phyloP scores from a whole-genome alignment of 1,140 invertebrate species.

The Drosophila mojavensis region DNA sequence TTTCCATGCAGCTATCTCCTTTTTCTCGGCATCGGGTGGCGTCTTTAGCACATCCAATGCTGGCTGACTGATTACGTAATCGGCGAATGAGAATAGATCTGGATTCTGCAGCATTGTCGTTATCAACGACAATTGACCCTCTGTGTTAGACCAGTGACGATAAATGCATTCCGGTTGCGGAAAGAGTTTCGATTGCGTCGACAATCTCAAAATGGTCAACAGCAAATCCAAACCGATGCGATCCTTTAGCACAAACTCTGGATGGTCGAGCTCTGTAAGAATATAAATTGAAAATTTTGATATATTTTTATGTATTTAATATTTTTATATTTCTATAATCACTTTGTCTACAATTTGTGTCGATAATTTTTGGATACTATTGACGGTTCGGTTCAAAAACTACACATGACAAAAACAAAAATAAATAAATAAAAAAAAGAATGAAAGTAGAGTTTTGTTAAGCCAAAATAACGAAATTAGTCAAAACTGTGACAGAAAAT shows the following conservation, averaged over 20 bases:
- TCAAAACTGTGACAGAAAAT: too few relatives aligned
- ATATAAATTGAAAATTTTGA: conserved; percentile 15
- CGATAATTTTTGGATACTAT: too few relatives aligned
- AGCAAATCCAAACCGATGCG: conserved; percentile 92
- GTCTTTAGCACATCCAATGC: conserved; percentile 95
- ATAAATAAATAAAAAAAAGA: too few relatives aligned
- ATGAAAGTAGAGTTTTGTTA: too few relatives aligned
- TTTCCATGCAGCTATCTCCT: conserved; percentile 96
- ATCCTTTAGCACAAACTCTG: conserved; percentile 94
- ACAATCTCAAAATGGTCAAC: conserved; percentile 91
- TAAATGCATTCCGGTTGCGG: conserved; percentile 94
- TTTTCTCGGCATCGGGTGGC: conserved; percentile 95
- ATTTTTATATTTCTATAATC: neutral
- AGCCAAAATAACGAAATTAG: too few relatives aligned
- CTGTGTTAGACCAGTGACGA: conserved; percentile 95
- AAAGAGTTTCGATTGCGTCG: conserved; percentile 92
- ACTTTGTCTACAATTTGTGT: too few relatives aligned
- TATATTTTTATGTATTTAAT: neutral
- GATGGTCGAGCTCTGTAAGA: conserved; percentile 88
- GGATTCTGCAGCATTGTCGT: conserved; percentile 94
- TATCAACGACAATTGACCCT: conserved; percentile 95
- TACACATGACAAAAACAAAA: too few relatives aligned
- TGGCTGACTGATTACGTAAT: conserved; percentile 94
- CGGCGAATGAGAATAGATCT: conserved; percentile 97
- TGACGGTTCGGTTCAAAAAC: too few relatives aligned